Base-by-base conservation (phyloP, 2,888 invertebrate genomes). In the Phengaris alcon region DNA sequence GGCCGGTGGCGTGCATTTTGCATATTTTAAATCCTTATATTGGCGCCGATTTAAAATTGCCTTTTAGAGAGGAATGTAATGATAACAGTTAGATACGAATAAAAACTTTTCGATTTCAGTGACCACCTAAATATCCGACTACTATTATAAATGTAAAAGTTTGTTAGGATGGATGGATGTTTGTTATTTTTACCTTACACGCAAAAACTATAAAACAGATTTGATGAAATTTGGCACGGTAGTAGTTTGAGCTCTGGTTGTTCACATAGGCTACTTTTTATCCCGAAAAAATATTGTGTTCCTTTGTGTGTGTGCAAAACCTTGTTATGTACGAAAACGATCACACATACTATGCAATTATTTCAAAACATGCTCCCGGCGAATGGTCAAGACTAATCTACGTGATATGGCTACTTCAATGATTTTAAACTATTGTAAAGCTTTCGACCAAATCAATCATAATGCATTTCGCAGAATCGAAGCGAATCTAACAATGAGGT, bases 11-110 rank as follows among this genome's bases (percentile, higher is more conserved):
- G 79, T 73, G 80, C 74, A 75, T 78, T 82, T 79, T 80, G 77
- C 77, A 79, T 80, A 82, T 69, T 69, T 84, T 78, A 79, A 78
- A 77, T 74, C 74, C 78, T 77, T 81, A 81, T 78, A 76, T 78
- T 81, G 85, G 86, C 87, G 85, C 86, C 86, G 82, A 82, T 48
- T 55, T n/a, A n/a, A 69, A 15, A 69, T 72, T 52, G 13, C 72
- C 72, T 72, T 70, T 72, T 72, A 72, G 51, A 72, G 35, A 35
- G 72, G 52, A 72, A 72, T 72, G 72, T 54, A 35, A 54, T 72
- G 72, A 72, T 72, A 72, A 72, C 54, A 54, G 51, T 54, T 52
- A 72, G 13, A 54, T 54, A 54, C 12, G 48, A 35, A 22, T 22
- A 13, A 35, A 70, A 72, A 48, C 13, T 13, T 13, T n/a, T 48